These are phyloP conservation scores for Drosophila gaucha DNA, from an alignment of 2,888 invertebrate genomes.

Conservation along the genomic window DNA sequence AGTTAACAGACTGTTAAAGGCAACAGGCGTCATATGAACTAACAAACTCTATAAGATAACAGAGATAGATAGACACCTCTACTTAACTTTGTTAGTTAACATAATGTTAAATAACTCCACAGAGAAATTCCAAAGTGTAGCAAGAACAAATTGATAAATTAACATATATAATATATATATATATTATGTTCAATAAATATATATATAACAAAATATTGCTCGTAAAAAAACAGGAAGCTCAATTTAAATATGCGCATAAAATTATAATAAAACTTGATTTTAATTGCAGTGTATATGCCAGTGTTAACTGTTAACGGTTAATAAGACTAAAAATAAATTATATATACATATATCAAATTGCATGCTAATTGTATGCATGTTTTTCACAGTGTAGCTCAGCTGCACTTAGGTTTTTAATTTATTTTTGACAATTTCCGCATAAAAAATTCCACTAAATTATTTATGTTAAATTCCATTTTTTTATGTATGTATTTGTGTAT, in stretches of 20 bases:
- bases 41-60: no score
- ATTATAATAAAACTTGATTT: neutral
- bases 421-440: slow-evolving; percentile 37
- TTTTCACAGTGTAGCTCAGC: slow-evolving; percentile 17
- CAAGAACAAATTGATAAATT: neutral
- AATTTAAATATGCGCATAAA: neutral
- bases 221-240: slow-evolving; percentile 3
- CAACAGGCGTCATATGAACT: no score
- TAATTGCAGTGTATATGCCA: slow-evolving; percentile 1
- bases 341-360: neutral
- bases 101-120: neutral
- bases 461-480: slow-evolving; percentile 30
- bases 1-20: neutral
- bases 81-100: neutral
- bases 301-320: slow-evolving; percentile 13
- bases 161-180: neutral
- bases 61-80: no score
- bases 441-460: slow-evolving; percentile 14
- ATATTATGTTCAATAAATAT: neutral
- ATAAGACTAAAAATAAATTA: slow-evolving; percentile 2
- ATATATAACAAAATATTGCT: neutral
- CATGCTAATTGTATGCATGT: slow-evolving; percentile 15
- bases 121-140: neutral
- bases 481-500: neutral
- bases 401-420: slow-evolving; percentile 22